Evolutionary conservation across 2,888 invertebrate species (phyloP).

Genomic region (Caenorhabditis sp.): DNA sequence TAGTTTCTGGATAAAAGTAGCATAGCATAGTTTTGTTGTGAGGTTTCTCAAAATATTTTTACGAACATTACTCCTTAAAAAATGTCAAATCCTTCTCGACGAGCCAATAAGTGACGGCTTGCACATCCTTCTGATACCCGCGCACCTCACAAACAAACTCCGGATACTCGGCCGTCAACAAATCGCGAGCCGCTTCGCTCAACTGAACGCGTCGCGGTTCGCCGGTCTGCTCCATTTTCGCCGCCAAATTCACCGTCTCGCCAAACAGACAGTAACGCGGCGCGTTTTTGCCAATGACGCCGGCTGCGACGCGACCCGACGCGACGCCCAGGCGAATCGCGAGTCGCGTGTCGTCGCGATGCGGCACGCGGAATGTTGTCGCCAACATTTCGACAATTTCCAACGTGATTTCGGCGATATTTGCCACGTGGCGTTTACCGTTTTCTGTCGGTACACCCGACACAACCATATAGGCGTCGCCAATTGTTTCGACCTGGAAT

Average conservation of each 20-base stretch:
- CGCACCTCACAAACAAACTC: constrained; percentile 40
- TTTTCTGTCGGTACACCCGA: constrained; percentile 57
- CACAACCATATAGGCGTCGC: constrained; percentile 60
- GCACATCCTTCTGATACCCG: constrained; percentile 21
- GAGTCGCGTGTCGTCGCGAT: constrained; percentile 31
- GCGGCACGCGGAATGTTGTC: constrained; percentile 43
- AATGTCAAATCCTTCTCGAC: constrained; percentile 29
- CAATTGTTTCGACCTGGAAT: constrained; percentile 53
- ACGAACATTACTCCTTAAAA: constrained; percentile 6
- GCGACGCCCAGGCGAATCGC: constrained; percentile 48
- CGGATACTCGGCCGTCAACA: constrained; percentile 45
- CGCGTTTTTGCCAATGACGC: constrained; percentile 47
- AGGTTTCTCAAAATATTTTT: too few species aligned
- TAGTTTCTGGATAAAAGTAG: too few species aligned
- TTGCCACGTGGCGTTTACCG: constrained; percentile 48
- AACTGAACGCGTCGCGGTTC: constrained; percentile 45
- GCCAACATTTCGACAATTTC: constrained; percentile 40
- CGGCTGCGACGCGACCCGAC: constrained; percentile 50
- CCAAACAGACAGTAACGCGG: constrained; percentile 59
- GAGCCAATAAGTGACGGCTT: constrained; percentile 24
- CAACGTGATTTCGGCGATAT: constrained; percentile 42
- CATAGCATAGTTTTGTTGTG: too few species aligned
- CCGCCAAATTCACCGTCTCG: constrained; percentile 55
- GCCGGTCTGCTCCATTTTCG: constrained; percentile 52
- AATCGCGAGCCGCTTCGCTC: constrained; percentile 31